A percentile compares a stretch with the other conserved stretches of the same genome.
Evolutionary conservation across 2,113 vertebrate genomes (phyloP).

Genomic region (Rhinoderma darwinii): DNA sequence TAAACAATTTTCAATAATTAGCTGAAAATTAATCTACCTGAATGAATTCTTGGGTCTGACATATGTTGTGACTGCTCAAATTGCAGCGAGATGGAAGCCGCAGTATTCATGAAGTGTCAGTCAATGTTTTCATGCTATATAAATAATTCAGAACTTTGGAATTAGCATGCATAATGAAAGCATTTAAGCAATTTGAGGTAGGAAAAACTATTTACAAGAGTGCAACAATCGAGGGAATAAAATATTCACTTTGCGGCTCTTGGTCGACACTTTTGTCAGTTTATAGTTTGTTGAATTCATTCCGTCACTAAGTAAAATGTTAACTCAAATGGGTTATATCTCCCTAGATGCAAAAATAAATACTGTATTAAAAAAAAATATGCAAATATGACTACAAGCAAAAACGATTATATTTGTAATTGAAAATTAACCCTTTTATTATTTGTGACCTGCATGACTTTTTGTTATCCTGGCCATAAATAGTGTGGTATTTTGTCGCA

Average conservation of each 20-base stretch:
- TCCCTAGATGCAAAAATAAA: background rate
- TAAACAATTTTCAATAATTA: conserved; percentile 58
- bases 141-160: conserved; percentile 56
- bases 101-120: conserved; percentile 43
- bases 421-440: background rate
- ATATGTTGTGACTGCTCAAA: conserved; percentile 44
- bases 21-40: conserved; percentile 54
- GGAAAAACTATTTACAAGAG: conserved; percentile 51
- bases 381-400: background rate
- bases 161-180: conserved; percentile 58
- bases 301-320: conserved; percentile 13
- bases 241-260: conserved; percentile 46
- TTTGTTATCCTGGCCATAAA: too few relatives aligned
- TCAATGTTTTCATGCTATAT: conserved; percentile 51
- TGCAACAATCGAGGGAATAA: conserved; percentile 31
- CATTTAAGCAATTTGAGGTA: conserved; percentile 55
- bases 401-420: background rate
- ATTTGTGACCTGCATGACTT: background rate
- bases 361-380: background rate
- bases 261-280: conserved; percentile 39
- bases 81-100: conserved; percentile 21
- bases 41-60: conserved; percentile 43
- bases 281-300: background rate
- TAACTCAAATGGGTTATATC: background rate
- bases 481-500: background rate